A percentile compares a stretch with the other conserved stretches of the same genome.
Conservation (phyloP, 2,888 invertebrate genomes). For the Eilema caniola region DNA sequence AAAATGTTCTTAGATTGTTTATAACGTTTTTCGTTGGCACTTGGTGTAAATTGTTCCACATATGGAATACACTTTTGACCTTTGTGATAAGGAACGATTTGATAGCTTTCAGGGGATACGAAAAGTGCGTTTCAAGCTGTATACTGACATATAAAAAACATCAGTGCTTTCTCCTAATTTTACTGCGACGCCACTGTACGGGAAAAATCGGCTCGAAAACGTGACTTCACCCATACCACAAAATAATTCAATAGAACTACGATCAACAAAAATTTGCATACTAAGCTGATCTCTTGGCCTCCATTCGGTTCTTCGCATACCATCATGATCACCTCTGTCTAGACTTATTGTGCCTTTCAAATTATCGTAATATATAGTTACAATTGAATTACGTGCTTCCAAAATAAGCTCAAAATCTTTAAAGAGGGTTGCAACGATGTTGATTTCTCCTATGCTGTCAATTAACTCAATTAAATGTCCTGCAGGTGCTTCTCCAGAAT, state of each 20-base stretch:
- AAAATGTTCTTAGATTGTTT: too few relatives aligned
- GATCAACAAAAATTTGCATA: constrained; percentile 66
- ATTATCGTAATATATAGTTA: constrained; percentile 62
- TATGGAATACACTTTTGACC: too few relatives aligned
- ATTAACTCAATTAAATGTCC: constrained; percentile 42
- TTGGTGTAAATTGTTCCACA: too few relatives aligned
- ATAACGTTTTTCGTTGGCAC: too few relatives aligned
- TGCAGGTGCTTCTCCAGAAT: constrained; percentile 46
- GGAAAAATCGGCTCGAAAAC: constrained; percentile 73
- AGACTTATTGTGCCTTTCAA: constrained; percentile 58
- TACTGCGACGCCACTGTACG: constrained; percentile 50
- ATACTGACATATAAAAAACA: constrained; percentile 48
- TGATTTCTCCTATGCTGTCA: constrained; percentile 70
- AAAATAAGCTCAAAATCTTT: constrained; percentile 60
- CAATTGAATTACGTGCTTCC: constrained; percentile 54
- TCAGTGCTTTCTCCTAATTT: constrained; percentile 45
- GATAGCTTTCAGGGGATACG: background rate
- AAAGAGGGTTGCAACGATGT: constrained; percentile 46
- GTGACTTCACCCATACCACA: constrained; percentile 69
- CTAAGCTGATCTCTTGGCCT: constrained; percentile 53
- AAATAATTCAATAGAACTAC: constrained; percentile 73
- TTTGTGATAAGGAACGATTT: too few relatives aligned
- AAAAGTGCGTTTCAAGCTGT: constrained; percentile 58
- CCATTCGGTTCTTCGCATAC: constrained; percentile 68
- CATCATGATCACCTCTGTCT: constrained; percentile 71